Percentiles rank a stretch among this genome's conserved stretches.
phyloP scores from a whole-genome alignment of 2,888 invertebrate genomes.

The Tenthredo livida region DNA sequence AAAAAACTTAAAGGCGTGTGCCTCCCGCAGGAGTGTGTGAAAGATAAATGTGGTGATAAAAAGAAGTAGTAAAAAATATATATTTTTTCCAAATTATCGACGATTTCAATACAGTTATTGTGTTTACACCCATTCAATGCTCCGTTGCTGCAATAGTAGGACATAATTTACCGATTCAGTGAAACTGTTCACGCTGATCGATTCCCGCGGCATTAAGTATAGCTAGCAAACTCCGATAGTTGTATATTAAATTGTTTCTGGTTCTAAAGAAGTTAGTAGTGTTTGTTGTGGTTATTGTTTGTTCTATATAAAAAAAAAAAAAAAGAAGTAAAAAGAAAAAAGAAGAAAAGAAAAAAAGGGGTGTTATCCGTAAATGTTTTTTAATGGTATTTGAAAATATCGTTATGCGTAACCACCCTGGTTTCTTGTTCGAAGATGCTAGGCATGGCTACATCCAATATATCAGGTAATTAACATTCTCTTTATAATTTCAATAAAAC shows the following conservation, averaged over 20 bases:
- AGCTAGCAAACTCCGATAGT: not conserved
- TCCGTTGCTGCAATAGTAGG: not conserved
- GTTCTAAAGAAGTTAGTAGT: not conserved
- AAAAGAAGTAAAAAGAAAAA: not conserved
- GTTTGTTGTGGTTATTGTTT: not conserved
- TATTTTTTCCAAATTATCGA: not conserved
- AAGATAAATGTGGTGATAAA: not conserved
- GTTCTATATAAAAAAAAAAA: not conserved
- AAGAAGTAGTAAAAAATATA: not conserved
- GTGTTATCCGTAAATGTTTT: slow-evolving; percentile 22
- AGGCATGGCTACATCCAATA: slow-evolving; percentile 77
- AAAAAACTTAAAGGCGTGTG: not conserved
- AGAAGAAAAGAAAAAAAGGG: not conserved
- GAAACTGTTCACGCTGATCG: not conserved
- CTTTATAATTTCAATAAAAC: not conserved
- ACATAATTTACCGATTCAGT: not conserved
- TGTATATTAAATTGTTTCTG: not conserved
- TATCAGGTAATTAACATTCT: slow-evolving; percentile 68
- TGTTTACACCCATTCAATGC: not conserved
- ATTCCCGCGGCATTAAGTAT: not conserved
- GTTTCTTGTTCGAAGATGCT: slow-evolving; percentile 76
- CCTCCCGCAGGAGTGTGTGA: not conserved
- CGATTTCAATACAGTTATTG: not conserved
- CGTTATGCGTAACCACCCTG: slow-evolving; percentile 77
- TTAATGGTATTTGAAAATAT: slow-evolving; percentile 76